Percentiles rank a stretch among this genome's conserved stretches.
Conservation (phyloP, 2,113 vertebrate species). For the Dipodomys merriami region DNA sequence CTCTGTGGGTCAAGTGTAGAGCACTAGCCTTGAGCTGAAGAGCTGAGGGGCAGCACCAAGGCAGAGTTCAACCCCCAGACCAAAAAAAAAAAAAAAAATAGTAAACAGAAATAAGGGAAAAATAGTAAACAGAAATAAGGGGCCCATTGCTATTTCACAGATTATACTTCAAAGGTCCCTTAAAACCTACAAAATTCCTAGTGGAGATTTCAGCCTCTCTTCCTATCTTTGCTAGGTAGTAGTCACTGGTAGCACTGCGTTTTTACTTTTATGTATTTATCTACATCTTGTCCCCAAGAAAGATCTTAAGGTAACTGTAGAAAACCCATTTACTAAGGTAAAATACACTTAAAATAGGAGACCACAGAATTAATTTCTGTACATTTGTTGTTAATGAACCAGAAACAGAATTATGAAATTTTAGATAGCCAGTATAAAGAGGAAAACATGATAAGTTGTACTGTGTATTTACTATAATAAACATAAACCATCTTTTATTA, state of each 20-base stretch:
- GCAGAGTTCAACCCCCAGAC: too few relatives aligned
- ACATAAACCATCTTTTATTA: slow-evolving; percentile 75
- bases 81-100: too few relatives aligned
- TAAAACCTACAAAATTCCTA: not conserved
- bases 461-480: slow-evolving; percentile 31
- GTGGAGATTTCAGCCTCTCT: not conserved
- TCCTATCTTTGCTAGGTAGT: not conserved
- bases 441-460: not conserved
- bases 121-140: slow-evolving; percentile 28
- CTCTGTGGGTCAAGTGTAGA: too few relatives aligned
- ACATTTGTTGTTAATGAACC: not conserved
- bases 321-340: slow-evolving; percentile 21
- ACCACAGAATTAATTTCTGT: not conserved
- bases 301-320: slow-evolving; percentile 10
- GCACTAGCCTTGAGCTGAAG: too few relatives aligned
- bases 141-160: not conserved
- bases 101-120: too few relatives aligned
- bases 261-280: not conserved
- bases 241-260: not conserved
- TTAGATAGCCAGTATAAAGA: not conserved
- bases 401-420: not conserved
- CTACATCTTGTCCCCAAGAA: not conserved
- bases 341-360: slow-evolving; percentile 54
- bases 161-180: not conserved
- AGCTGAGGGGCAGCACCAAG: too few relatives aligned